Evolutionary conservation across 1,140 invertebrate species (phyloP).

Genomic region (Diabrotica undecimpunctata): DNA sequence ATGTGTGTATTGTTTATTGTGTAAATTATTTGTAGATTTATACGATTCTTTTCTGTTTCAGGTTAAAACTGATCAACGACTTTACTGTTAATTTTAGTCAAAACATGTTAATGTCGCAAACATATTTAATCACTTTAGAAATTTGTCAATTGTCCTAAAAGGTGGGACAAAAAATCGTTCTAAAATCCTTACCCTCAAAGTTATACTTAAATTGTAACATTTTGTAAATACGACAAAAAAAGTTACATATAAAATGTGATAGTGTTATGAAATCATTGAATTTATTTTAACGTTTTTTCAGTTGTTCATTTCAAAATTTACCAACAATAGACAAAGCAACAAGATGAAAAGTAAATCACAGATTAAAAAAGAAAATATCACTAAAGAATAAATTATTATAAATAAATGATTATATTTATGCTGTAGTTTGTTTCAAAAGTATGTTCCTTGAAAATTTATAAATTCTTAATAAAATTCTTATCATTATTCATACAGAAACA

Average conservation of each 20-base stretch:
- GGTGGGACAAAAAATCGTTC: neutral
- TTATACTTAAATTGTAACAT: conserved; percentile 11
- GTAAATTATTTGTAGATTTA: no score
- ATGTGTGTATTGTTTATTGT: no score
- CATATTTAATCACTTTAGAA: conserved; percentile 22
- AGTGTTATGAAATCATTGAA: conserved; percentile 10
- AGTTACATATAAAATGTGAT: conserved; percentile 17
- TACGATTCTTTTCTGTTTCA: conserved; percentile 5
- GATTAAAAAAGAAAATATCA: neutral
- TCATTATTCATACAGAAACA: no score
- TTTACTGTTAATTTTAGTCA: conserved; percentile 17
- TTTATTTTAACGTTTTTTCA: conserved; percentile 17
- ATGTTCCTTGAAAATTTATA: no score
- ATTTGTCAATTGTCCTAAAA: conserved; percentile 23
- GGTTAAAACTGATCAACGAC: conserved; percentile 23
- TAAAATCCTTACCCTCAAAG: neutral
- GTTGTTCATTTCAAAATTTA: neutral
- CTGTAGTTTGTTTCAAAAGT: neutral
- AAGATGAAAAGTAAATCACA: neutral
- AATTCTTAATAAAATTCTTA: no score
- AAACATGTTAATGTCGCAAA: conserved; percentile 22
- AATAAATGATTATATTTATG: neutral
- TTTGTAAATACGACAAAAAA: conserved; percentile 17
- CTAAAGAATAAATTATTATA: neutral
- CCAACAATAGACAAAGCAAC: neutral